Evolutionary conservation across 2,888 invertebrate species (phyloP), one percentile per base, ranked within the genome.

Genomic region (Callosobruchus maculatus): DNA sequence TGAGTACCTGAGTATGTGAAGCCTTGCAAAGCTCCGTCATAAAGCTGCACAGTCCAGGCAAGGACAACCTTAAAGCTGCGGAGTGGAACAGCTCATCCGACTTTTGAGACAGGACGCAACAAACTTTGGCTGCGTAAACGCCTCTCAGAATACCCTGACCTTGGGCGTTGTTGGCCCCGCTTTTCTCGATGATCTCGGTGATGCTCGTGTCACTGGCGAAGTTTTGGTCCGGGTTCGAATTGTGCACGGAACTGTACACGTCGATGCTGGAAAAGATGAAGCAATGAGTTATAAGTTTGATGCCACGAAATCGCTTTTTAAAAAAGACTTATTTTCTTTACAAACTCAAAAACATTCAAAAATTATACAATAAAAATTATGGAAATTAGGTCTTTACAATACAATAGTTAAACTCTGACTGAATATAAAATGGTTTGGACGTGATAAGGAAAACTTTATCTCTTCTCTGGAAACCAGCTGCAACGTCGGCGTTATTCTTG

Each of bases 41-140:
- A 80, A 98, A 97, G 73, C 93, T 93, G 72, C 93, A 92, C 66
- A 98, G 88, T 0, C 97, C 93, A 9, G 94, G 93, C 72, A 98
- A 88, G 80, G 97, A 97, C 70, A 98, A 89, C 77, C 96, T 93
- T 73, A 95, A 91, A 0, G 97, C 96, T 0, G 97, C 94, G 77
- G 96, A 93, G 73, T 96, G 95, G 87, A 97, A 98, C 73, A 98
- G 87, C 80, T 96, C 93, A 84, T 98, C 98, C 0, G 96, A 95
- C 82, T 95, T 94, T 76, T 97, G 95, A 0, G 97, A 94, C 13
- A 98, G 87, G 0, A 95, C 94, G 86, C 97, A 97, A 74, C 97
- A 92, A 0, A 97, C 95, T 83, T 96, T 94, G 0, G 96, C 95
- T 0, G 96, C 95, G 73, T 95, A 94, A 4, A 94, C 91, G 0